These are phyloP conservation scores for Corythaeola cristata DNA, from an alignment of 2,113 vertebrate species.

Conservation along the genomic window DNA sequence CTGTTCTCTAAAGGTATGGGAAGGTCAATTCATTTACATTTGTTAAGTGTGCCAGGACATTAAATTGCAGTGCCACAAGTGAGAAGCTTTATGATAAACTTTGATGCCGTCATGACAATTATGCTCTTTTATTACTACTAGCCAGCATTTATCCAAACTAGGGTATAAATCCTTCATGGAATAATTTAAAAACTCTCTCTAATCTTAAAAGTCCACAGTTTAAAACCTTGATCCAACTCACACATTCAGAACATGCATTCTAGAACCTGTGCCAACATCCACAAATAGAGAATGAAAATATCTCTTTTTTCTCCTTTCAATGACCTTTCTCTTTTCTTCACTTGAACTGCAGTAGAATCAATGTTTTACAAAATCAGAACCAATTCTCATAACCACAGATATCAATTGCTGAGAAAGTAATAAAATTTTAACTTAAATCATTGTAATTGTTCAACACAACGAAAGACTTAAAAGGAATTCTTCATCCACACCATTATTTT, in stretches of 20 bases:
- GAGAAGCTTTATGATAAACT: background rate
- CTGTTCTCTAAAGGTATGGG: background rate
- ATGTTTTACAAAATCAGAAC: background rate
- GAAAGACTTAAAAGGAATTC: background rate
- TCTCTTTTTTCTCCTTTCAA: background rate
- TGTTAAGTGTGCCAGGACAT: background rate
- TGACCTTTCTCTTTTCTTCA: background rate
- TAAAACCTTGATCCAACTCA: background rate
- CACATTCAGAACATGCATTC: background rate
- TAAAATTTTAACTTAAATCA: background rate
- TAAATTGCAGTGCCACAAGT: background rate
- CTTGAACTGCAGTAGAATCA: background rate
- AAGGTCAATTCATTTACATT: background rate
- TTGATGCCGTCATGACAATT: background rate
- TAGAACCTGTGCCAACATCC: background rate
- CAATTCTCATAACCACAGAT: background rate
- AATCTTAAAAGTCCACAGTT: background rate
- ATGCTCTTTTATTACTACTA: background rate
- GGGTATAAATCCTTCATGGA: background rate
- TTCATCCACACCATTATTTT: background rate
- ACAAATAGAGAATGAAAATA: background rate
- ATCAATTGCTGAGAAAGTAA: background rate
- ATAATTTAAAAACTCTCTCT: background rate
- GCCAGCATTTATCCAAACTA: background rate
- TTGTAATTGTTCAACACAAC: background rate